phyloP scores from a whole-genome alignment of 2,888 invertebrate species.

The Rambutsinella grinnellia region DNA sequence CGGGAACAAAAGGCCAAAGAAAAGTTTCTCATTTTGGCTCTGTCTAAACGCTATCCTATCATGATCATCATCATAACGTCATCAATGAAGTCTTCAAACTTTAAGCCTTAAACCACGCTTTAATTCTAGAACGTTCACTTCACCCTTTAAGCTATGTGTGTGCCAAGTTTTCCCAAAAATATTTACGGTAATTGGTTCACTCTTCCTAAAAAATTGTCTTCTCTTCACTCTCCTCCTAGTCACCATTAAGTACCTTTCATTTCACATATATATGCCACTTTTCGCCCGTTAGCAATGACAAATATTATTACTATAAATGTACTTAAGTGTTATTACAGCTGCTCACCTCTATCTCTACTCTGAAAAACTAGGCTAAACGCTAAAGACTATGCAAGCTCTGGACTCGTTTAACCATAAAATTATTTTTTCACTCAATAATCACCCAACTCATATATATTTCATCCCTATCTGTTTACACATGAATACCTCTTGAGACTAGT shows the following conservation, averaged over 20 bases:
- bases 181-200: constrained; percentile 57
- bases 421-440: no score
- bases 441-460: constrained; percentile 36
- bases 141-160: background rate
- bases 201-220: constrained; percentile 39
- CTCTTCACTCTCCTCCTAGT: constrained; percentile 6
- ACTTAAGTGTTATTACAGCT: background rate
- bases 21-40: constrained; percentile 4
- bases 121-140: background rate
- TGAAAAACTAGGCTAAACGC: no score
- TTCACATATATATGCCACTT: constrained; percentile 51
- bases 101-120: background rate
- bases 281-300: constrained; percentile 47
- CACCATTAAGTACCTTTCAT: constrained; percentile 49
- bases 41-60: background rate
- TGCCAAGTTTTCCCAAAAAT: constrained; percentile 53
- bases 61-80: background rate
- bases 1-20: background rate
- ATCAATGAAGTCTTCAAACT: background rate
- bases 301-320: constrained; percentile 37
- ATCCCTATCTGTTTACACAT: constrained; percentile 41
- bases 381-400: no score
- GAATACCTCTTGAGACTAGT: constrained; percentile 19
- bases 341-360: background rate
- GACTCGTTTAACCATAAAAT: no score